Conservation (phyloP, 1,140 invertebrate genomes). For the Littorina saxatilis region DNA sequence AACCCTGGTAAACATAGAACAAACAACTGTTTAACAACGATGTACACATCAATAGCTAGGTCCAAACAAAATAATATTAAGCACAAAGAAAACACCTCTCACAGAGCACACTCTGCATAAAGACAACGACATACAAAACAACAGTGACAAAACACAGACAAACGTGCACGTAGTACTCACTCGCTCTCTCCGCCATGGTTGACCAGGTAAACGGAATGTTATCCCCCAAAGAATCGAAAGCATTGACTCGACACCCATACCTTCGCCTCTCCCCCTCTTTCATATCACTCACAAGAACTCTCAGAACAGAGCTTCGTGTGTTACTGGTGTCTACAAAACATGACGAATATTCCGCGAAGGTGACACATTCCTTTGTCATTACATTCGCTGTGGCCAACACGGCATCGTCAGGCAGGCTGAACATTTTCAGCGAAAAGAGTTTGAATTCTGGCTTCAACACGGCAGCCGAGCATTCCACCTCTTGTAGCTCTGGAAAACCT, state of each 20-base stretch:
- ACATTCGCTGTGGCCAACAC: neutral
- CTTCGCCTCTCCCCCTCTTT: neutral
- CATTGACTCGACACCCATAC: conserved; percentile 4
- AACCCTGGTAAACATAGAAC: too few relatives aligned
- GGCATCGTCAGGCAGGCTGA: neutral
- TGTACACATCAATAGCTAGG: too few relatives aligned
- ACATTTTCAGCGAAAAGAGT: conserved; percentile 5
- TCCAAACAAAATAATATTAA: too few relatives aligned
- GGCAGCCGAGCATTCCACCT: neutral
- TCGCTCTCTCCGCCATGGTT: neutral
- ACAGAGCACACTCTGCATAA: too few relatives aligned
- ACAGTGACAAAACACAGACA: too few relatives aligned
- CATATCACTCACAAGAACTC: neutral
- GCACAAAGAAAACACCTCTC: too few relatives aligned
- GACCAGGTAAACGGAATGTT: neutral
- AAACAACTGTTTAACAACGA: too few relatives aligned
- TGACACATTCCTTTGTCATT: neutral
- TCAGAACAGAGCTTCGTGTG: neutral
- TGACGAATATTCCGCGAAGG: neutral
- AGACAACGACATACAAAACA: too few relatives aligned
- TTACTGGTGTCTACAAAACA: neutral
- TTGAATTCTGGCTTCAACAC: neutral
- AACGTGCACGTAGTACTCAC: too few relatives aligned
- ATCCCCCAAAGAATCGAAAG: neutral
- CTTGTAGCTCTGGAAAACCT: neutral